Base-by-base conservation (phyloP, 1,140 invertebrate species). In the Drosophila punjabiensis region DNA sequence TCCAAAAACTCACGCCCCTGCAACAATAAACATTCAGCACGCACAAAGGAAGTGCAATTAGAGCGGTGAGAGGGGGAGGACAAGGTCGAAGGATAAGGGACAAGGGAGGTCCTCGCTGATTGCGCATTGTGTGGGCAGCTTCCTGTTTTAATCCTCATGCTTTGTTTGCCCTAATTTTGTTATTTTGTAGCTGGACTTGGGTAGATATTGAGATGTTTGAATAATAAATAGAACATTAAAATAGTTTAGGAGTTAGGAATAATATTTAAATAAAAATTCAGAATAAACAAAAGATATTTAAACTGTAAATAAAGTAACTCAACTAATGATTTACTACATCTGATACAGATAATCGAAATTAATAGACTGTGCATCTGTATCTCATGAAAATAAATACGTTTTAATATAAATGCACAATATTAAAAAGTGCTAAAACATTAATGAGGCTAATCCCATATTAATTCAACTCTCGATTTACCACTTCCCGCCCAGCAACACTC, bases 161-260 rank as follows among this genome's bases (percentile, higher is more conserved):
- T 68, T 89, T 89, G 84, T 87, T 47, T 77, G 71, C 50, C 20
- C 63, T 87, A 68, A 89, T 84, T 89, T 89, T 52, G 81, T 78
- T 84, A 67, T 84, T 79, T 88, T 60, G 32, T 70, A 61, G 59
- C 43, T 79, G 37, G 11, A 32, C 16, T 13, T 24, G 48, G 65
- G 11, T 28, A 11, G 28, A 43, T 33, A 67, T 65, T 35, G 24
- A 65, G 41, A 20, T 30, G 32, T 48, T 28, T 28, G 10, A 24
- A 41, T 59, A 13, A 11, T 45, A 14, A 45, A 28, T 41, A 7
- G 16, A 13, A 59, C 4, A 1, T 33, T 13, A 14, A 18, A 18
- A 16, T 53, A 18, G 45, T 24, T 20, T 5, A 13, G 18, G 10
- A 20, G 2, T 20, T 7, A 3, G 1, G 13, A 33, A 35, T 5